Percentiles rank a stretch among this genome's conserved stretches.
These are phyloP conservation scores for Macrosoma leucophasiata DNA, from an alignment of 2,888 invertebrate species.

Conservation along the genomic window DNA sequence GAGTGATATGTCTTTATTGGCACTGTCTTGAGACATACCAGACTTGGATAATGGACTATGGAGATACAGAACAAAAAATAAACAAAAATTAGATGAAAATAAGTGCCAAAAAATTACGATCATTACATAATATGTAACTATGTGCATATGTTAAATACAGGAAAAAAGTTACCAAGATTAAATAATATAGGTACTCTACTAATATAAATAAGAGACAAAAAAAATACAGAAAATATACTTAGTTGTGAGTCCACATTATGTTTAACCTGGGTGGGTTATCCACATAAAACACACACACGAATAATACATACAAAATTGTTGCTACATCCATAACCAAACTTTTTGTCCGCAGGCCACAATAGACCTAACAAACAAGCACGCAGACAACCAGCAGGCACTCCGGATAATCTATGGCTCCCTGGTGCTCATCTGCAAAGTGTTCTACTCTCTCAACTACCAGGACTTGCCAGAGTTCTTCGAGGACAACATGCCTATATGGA, in stretches of 20 bases:
- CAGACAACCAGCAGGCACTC: constrained; percentile 86
- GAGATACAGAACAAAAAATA: too few species aligned
- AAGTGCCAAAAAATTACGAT: too few species aligned
- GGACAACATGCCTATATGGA: constrained; percentile 97
- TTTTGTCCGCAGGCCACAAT: constrained; percentile 83
- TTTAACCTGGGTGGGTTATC: too few species aligned
- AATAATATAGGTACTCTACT: not conserved
- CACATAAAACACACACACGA: not conserved
- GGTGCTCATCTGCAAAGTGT: constrained; percentile 93
- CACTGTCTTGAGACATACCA: too few species aligned
- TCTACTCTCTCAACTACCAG: constrained; percentile 97
- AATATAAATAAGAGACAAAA: not conserved
- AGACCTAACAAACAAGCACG: constrained; percentile 85
- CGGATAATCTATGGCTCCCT: constrained; percentile 93
- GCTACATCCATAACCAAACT: not conserved
- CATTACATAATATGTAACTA: too few species aligned
- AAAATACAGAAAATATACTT: not conserved
- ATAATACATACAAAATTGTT: not conserved
- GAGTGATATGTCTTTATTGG: too few species aligned
- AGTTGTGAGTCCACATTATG: too few species aligned
- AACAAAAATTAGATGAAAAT: too few species aligned
- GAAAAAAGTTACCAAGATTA: not conserved
- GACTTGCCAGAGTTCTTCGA: constrained; percentile 99
- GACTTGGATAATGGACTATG: too few species aligned
- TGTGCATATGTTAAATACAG: too few species aligned